Evolutionary conservation across 2,888 invertebrate species (phyloP), one percentile per base, ranked within the genome.

Genomic region (Pharmacophagus antenor): DNA sequence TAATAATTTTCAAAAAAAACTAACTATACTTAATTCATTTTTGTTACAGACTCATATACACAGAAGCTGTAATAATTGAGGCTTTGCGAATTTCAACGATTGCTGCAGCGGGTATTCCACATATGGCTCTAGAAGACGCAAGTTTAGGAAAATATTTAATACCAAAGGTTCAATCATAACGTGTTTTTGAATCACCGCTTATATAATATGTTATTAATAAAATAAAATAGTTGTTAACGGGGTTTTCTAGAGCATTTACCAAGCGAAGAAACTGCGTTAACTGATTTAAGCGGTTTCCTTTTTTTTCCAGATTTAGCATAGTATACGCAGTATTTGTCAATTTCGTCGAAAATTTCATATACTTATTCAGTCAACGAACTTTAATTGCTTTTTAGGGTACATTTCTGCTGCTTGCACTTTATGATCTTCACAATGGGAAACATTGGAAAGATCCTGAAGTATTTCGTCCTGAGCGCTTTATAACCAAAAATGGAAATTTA

Each of bases 61-160:
- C 95, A 55, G 96, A 96, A 77, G 95, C 95, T 0, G 92, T 95
- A 1, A 92, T 95, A 17, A 76, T 94, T 69, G 97, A 97, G 82
- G 92, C 94, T 0, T 74, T 96, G 8, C 91, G 97, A 47, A 93
- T 96, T 87, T 96, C 96, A 62, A 94, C 94, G 82, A 94, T 95
- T 1, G 91, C 95, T 58, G 93, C 95, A 0, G 93, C 96, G 70
- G 94, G 95, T n/a, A 93, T 96, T 44, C 95, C 96, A 0, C 96
- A 96, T 77, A 92, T 95, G 77, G 95, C 96, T 0, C 71, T 94
- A 1, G 93, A 91, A 58, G 94, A 96, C 63, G 94, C 96, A 0
- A 87, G 85, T 1, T 88, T 96, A 1, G 92, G 92, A 62, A 94
- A 95, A 59, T 94, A 94, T 74, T 80, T 92, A 60, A 94, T 96